These are phyloP conservation scores for Ctena decussata DNA, from an alignment of 2,888 invertebrate species.

Conservation along the genomic window DNA sequence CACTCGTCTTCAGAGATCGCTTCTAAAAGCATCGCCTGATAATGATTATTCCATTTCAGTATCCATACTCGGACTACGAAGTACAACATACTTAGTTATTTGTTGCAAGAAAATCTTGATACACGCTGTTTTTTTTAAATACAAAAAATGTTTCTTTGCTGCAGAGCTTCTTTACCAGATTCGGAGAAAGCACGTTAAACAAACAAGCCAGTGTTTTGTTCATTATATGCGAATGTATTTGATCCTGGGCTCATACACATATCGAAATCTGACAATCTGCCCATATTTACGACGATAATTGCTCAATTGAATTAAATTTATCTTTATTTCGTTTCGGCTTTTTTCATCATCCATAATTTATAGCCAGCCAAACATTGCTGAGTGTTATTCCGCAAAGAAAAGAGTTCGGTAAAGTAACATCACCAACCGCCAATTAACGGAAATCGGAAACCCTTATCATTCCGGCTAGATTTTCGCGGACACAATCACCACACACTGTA, in stretches of 20 bases:
- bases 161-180: too few relatives aligned
- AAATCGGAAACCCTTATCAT: slow-evolving; percentile 7
- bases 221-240: neutral
- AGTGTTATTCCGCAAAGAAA: neutral
- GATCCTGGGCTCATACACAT: neutral
- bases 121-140: too few relatives aligned
- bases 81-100: too few relatives aligned
- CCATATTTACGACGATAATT: neutral
- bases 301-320: neutral
- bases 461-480: neutral
- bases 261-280: neutral
- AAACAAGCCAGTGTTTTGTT: neutral
- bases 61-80: too few relatives aligned
- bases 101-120: too few relatives aligned
- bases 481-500: neutral
- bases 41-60: too few relatives aligned
- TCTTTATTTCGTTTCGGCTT: slow-evolving; percentile 2
- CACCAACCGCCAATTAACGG: slow-evolving; percentile 9
- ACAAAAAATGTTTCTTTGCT: too few relatives aligned
- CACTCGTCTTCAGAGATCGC: too few relatives aligned
- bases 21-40: too few relatives aligned
- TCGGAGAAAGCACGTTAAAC: too few relatives aligned
- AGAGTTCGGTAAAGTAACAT: neutral
- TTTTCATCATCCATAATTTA: neutral
- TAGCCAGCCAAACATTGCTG: neutral